Evolutionary conservation across 2,888 invertebrate genomes (phyloP).

Genomic region (Allolobophora icterica): DNA sequence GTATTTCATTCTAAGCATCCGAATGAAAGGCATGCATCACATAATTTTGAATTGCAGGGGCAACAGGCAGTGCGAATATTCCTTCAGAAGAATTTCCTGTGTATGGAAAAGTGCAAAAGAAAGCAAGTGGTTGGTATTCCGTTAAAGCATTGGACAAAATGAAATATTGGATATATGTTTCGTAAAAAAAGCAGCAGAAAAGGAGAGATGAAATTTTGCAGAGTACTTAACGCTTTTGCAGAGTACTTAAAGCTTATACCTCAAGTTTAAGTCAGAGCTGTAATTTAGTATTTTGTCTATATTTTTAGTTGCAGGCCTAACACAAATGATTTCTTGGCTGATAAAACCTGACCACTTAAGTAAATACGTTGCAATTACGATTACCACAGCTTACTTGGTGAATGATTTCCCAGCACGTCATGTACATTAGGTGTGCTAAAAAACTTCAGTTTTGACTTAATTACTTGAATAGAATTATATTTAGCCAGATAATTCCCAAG

Average conservation of each 20-base stretch:
- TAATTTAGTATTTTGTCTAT: not conserved
- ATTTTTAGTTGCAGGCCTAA: too few relatives aligned
- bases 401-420: too few relatives aligned
- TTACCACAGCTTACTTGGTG: too few relatives aligned
- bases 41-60: not conserved
- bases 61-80: not conserved
- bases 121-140: not conserved
- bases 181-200: not conserved
- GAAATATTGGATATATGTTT: not conserved
- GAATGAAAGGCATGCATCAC: not conserved
- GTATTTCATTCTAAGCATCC: not conserved
- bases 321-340: too few relatives aligned
- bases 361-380: too few relatives aligned
- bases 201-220: not conserved
- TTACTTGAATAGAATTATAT: too few relatives aligned
- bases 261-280: not conserved
- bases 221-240: not conserved
- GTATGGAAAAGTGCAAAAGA: not conserved
- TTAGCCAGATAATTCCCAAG: too few relatives aligned
- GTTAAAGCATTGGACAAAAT: not conserved
- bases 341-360: too few relatives aligned
- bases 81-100: not conserved
- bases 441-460: too few relatives aligned
- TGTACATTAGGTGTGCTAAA: too few relatives aligned
- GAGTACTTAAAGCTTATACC: not conserved